A percentile compares a stretch with the other conserved stretches of the same genome.
Evolutionary conservation across 2,113 vertebrate species (phyloP).

Genomic region (Centrocercus urophasianus): DNA sequence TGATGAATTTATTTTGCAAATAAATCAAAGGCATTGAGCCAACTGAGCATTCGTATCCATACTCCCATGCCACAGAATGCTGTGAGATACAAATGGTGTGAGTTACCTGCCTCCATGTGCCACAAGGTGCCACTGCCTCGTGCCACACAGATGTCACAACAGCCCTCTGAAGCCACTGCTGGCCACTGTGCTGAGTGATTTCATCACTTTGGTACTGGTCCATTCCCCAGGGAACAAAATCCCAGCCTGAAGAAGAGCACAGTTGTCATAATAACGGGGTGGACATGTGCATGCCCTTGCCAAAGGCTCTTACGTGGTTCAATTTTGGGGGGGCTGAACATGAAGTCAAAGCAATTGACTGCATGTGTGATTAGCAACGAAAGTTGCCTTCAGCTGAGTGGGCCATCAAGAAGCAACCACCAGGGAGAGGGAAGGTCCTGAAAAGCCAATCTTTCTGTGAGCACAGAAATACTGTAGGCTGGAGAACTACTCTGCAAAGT

Average conservation of each 20-base stretch:
- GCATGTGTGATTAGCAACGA: background rate
- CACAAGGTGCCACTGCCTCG: fast-evolving
- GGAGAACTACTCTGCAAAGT: background rate
- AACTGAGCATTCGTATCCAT: background rate
- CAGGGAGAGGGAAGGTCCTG: background rate
- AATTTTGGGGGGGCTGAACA: background rate
- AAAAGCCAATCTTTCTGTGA: background rate
- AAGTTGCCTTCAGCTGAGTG: background rate
- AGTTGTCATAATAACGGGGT: background rate
- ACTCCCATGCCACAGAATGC: background rate
- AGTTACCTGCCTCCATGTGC: background rate
- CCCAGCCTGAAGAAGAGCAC: background rate
- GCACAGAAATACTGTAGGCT: background rate
- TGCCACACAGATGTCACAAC: background rate
- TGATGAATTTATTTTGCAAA: background rate
- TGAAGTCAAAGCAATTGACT: constrained; percentile 12
- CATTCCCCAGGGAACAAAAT: background rate
- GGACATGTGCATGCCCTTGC: background rate
- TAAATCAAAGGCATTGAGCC: background rate
- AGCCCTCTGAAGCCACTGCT: fast-evolving
- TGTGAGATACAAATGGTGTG: background rate
- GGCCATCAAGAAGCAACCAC: constrained; percentile 3
- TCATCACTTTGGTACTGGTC: background rate
- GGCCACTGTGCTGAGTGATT: background rate
- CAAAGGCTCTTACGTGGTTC: background rate